Evolutionary conservation across 1,140 invertebrate genomes (phyloP).

Genomic region (Lysiphlebus fabarum): DNA sequence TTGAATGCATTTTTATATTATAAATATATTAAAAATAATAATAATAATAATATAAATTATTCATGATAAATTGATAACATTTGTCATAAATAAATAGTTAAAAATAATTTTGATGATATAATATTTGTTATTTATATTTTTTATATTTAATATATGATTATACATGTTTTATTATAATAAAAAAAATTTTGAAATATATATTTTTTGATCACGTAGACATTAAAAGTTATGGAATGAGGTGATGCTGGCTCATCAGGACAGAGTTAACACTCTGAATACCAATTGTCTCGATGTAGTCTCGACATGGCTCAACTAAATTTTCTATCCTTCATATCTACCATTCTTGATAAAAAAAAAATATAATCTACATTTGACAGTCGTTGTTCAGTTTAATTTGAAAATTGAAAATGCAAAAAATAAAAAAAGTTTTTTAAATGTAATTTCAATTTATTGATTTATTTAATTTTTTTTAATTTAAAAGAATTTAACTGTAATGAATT

Average conservation of each 20-base stretch:
- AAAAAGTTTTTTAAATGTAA: too few species aligned
- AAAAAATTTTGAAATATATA: neutral
- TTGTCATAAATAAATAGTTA: too few species aligned
- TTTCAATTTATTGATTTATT: too few species aligned
- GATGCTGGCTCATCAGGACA: conserved; percentile 40
- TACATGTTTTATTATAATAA: conserved; percentile 2
- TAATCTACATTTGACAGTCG: conserved; percentile 9
- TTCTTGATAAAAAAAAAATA: neutral
- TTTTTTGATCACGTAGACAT: conserved; percentile 32
- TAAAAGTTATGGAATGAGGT: conserved; percentile 25
- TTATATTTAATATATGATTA: conserved; percentile 6
- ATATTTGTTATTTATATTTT: neutral
- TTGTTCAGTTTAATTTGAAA: conserved; percentile 1
- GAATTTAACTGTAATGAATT: too few species aligned
- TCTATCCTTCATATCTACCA: neutral
- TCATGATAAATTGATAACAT: too few species aligned
- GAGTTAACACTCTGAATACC: conserved; percentile 47
- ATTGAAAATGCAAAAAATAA: too few species aligned
- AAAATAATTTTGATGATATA: too few species aligned
- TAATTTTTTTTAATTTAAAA: too few species aligned
- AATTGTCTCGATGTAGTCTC: conserved; percentile 33
- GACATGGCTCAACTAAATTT: neutral
- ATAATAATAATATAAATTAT: too few species aligned
- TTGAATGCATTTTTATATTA: too few species aligned
- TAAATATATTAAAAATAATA: too few species aligned